phyloP scores from a whole-genome alignment of 2,888 invertebrate genomes.

The Barypeithes pellucidus region DNA sequence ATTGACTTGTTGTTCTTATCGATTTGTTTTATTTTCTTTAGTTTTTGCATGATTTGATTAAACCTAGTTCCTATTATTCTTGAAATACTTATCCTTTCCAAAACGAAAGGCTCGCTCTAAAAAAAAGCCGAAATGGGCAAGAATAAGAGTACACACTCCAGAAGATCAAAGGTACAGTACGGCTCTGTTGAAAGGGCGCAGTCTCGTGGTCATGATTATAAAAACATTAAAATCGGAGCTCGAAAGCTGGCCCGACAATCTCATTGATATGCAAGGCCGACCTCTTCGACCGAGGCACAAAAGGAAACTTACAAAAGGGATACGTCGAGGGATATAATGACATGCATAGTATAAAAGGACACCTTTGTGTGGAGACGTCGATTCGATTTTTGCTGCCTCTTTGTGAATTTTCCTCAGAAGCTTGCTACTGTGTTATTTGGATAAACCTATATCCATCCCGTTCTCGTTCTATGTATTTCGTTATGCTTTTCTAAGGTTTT shows the following conservation, averaged over 20 bases:
- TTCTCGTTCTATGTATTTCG: conserved; percentile 20
- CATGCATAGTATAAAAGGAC: conserved; percentile 65
- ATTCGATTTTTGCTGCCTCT: conserved; percentile 64
- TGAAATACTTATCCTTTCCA: too few species aligned
- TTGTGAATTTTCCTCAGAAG: conserved; percentile 53
- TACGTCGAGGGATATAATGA: conserved; percentile 67
- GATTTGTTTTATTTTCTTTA: too few species aligned
- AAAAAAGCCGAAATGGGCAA: too few species aligned
- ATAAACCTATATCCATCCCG: conserved; percentile 43
- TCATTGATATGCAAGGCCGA: conserved; percentile 70
- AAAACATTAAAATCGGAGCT: conserved; percentile 70
- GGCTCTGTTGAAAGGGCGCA: conserved; percentile 46
- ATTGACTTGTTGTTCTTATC: too few species aligned
- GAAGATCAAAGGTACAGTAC: conserved; percentile 12
- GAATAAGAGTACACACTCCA: too few species aligned
- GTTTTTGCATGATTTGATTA: too few species aligned
- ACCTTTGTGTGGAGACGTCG: conserved; percentile 65
- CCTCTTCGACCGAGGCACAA: conserved; percentile 66
- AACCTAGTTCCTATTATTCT: too few species aligned
- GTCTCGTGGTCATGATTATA: conserved; percentile 66
- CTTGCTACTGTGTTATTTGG: conserved; percentile 50
- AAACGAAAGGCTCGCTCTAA: too few species aligned
- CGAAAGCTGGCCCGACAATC: conserved; percentile 63
- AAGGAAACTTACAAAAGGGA: conserved; percentile 69
- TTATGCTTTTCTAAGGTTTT: conserved; percentile 39